These are phyloP conservation scores for Lypha dubia DNA, from an alignment of 2,888 invertebrate genomes.

Conservation along the genomic window DNA sequence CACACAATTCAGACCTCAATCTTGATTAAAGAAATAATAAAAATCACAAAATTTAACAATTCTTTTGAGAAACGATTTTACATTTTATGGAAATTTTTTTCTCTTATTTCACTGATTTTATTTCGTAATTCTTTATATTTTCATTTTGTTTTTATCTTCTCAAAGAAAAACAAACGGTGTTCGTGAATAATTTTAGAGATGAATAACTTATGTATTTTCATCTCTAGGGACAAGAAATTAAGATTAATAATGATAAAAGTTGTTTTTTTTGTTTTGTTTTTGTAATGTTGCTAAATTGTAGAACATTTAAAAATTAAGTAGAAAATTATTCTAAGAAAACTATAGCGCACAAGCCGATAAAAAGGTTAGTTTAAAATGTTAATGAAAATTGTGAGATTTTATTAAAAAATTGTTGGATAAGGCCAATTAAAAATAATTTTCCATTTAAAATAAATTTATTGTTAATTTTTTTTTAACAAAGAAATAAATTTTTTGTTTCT, in stretches of 20 bases:
- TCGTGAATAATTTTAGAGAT: neutral
- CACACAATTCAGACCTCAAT: constrained; percentile 48
- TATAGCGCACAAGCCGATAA: neutral
- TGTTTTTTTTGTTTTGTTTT: neutral
- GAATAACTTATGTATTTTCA: neutral
- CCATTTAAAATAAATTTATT: neutral
- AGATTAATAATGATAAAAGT: constrained; percentile 22
- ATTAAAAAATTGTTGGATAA: constrained; percentile 12
- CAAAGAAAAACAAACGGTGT: neutral
- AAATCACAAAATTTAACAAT: constrained; percentile 23
- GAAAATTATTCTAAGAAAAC: constrained; percentile 5
- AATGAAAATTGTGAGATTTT: constrained; percentile 27
- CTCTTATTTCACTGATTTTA: neutral
- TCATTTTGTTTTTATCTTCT: neutral
- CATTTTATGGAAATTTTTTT: constrained; percentile 25
- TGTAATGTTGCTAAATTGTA: neutral
- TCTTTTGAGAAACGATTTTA: constrained; percentile 17
- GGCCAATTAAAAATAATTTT: constrained; percentile 7
- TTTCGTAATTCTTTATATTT: neutral
- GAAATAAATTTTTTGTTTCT: neutral
- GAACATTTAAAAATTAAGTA: neutral
- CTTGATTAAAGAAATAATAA: constrained; percentile 50
- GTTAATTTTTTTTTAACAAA: no score
- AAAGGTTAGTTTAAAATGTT: constrained; percentile 3
- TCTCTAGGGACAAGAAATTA: neutral